These are phyloP conservation scores for Aspidoscelis tigris DNA, from an alignment of 2,113 vertebrate genomes.

Conservation along the genomic window DNA sequence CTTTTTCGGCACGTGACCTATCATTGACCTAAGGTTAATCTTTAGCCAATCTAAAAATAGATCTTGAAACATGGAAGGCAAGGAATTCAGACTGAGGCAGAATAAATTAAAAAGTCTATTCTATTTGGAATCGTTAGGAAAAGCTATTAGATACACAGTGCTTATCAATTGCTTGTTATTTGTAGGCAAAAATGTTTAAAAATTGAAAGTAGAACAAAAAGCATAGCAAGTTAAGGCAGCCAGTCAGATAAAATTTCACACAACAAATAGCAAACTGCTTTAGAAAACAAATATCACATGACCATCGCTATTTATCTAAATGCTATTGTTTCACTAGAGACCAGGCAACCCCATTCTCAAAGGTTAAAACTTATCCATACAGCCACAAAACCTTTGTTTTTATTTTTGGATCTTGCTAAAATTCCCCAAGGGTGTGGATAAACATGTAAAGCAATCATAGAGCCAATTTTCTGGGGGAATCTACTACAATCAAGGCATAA, in stretches of 20 bases:
- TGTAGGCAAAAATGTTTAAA: no score
- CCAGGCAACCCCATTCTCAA: neutral
- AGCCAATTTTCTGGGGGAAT: neutral
- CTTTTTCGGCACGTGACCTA: no score
- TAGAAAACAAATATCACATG: slow-evolving; percentile 7
- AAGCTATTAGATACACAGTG: no score
- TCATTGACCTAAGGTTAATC: no score
- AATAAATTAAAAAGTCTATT: no score
- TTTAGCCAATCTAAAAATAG: no score
- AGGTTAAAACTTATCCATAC: slow-evolving; percentile 29
- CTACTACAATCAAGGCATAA: neutral
- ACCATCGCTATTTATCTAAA: slow-evolving; percentile 20
- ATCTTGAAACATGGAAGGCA: no score
- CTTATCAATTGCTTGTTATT: no score
- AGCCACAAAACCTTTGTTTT: neutral
- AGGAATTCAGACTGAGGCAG: no score
- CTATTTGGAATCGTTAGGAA: no score
- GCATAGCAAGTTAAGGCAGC: neutral
- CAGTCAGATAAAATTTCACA: neutral
- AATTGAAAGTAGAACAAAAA: no score
- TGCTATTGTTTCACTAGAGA: slow-evolving; percentile 20
- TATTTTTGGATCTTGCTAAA: neutral
- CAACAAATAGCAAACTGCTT: neutral
- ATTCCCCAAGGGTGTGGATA: slow-evolving; percentile 1
- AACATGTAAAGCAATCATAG: neutral